Base-by-base conservation (phyloP, 2,797 vertebrate genomes). In the Pseudocheirus occidentalis region DNA sequence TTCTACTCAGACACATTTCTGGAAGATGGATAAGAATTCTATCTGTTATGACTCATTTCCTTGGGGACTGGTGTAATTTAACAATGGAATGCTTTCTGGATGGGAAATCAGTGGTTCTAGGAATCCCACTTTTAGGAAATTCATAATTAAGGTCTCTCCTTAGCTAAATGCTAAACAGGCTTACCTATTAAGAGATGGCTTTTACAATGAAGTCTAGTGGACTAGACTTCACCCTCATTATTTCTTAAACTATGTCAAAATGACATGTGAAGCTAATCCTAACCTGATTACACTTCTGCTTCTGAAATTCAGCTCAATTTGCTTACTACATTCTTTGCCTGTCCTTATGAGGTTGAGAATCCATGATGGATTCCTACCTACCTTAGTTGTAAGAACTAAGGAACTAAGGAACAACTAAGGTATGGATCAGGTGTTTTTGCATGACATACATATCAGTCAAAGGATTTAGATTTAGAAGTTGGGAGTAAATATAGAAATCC, bases 71-170 rank as follows among this genome's bases (percentile, higher is more conserved):
- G n/a, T 55, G 58, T 27, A 55, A 66, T 54, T 66, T 10, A 89
- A 10, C 16, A 94, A 56, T 16, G 29, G 10, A 5, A 89, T 94
- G 90, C 66, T 91, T 29, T 62, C 18, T 90, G 94, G 93, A 87
- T 34, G 34, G 92, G 40, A 90, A 56, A 34, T 54, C 62, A 93
- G 94, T 52, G 52, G 90, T 91, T 94, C 46, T 52, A 95, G 96
- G 55, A 91, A 93, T 92, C 96, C 10, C 92, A 73, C 10, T 96
- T 92, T 94, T 52, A 92, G 40, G n/a, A 96, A 95, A 53, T 11
- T 54, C 31, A n/a, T 31, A 24, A 91, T 58, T 62, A 54, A 55
- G 9, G 31, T 34, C 18, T 91, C 93, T 54, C 55, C 95, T 97
- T 40, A 54, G 89, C 91, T 93, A 92, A 91, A 92, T 94, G 3